A percentile compares a stretch with the other conserved stretches of the same genome.
Evolutionary conservation across 2,797 vertebrate genomes (phyloP).

Genomic region (Nannoperca obscura): DNA sequence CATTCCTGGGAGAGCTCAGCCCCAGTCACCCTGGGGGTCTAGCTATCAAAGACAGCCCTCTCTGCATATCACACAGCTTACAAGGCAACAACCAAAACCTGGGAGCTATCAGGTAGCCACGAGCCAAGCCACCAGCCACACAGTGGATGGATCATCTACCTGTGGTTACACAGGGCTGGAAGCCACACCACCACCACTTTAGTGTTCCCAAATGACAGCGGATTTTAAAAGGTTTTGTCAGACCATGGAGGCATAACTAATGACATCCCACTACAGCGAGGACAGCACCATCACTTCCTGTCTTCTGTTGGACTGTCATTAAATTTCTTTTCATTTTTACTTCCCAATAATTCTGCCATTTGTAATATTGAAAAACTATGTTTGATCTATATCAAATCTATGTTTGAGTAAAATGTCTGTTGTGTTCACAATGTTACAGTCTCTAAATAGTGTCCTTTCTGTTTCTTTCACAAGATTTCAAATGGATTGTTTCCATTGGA

Average conservation of each 20-base stretch:
- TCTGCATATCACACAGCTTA: slow-evolving; percentile 68
- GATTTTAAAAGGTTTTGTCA: slow-evolving; percentile 47
- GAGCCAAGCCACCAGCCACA: slow-evolving; percentile 33
- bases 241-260: slow-evolving; percentile 25
- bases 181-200: slow-evolving; percentile 36
- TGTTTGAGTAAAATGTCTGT: not conserved
- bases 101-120: slow-evolving; percentile 21
- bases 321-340: not conserved
- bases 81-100: slow-evolving; percentile 54
- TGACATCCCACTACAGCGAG: not conserved
- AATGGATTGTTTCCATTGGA: not conserved
- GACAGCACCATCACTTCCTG: not conserved
- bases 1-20: slow-evolving; percentile 65
- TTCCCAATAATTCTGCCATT: not conserved
- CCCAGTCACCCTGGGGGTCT: slow-evolving; percentile 41
- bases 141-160: slow-evolving; percentile 22
- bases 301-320: not conserved
- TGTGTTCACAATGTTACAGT: not conserved
- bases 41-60: slow-evolving; percentile 57
- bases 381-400: no score
- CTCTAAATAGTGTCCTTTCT: not conserved
- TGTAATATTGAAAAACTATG: not conserved
- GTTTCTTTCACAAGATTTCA: not conserved
- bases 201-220: slow-evolving; percentile 38
- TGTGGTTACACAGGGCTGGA: slow-evolving; percentile 36